Conservation (phyloP, 2,888 invertebrate genomes). For the Allolobophora icterica region DNA sequence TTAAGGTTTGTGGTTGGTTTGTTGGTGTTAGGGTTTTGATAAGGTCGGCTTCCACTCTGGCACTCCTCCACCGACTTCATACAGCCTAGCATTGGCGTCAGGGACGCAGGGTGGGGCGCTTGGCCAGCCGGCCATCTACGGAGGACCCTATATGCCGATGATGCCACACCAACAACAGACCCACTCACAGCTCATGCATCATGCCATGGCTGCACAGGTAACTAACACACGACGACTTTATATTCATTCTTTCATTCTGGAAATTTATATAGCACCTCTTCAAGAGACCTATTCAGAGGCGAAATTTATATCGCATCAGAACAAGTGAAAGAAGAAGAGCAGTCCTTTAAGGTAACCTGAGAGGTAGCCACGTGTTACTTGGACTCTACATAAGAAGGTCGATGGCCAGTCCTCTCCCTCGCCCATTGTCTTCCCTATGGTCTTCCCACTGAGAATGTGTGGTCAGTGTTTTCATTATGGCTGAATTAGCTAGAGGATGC, state of each 20-base stretch:
- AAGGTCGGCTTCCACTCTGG: constrained; percentile 36
- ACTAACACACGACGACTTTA: background rate
- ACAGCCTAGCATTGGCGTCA: constrained; percentile 20
- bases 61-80: constrained; percentile 34
- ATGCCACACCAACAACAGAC: constrained; percentile 26
- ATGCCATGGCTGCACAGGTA: constrained; percentile 33
- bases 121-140: constrained; percentile 34
- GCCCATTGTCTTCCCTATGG: too few relatives aligned
- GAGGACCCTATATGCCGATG: constrained; percentile 33
- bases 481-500: too few relatives aligned
- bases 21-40: constrained; percentile 34
- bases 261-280: background rate
- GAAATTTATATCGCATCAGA: background rate
- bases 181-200: constrained; percentile 32
- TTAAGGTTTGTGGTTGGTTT: background rate
- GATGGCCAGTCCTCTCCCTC: too few relatives aligned
- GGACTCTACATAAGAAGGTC: too few relatives aligned
- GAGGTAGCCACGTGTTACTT: too few relatives aligned
- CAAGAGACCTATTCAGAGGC: too few relatives aligned
- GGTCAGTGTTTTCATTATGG: too few relatives aligned
- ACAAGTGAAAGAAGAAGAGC: too few relatives aligned
- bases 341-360: too few relatives aligned
- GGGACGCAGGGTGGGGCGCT: constrained; percentile 11
- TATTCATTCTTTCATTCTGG: too few relatives aligned
- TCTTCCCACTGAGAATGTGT: too few relatives aligned